phyloP scores from a whole-genome alignment of 2,888 invertebrate genomes.

The Tiphia femorata region DNA sequence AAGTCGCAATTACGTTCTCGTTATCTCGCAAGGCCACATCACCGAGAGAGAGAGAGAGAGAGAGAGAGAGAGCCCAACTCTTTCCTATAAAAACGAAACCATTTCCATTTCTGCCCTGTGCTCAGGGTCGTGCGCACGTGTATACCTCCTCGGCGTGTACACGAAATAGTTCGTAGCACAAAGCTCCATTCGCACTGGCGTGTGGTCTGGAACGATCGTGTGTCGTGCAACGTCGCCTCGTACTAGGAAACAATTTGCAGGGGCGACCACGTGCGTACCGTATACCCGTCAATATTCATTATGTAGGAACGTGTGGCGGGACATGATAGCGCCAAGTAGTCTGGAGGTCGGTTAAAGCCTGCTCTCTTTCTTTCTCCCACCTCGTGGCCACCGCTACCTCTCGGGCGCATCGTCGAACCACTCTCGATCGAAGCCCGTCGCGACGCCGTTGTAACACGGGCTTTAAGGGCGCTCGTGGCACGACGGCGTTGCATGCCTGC shows the following conservation, averaged over 20 bases:
- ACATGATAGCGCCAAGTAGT: constrained; percentile 35
- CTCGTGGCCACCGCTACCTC: neutral
- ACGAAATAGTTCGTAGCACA: too few species aligned
- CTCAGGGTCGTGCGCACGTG: too few species aligned
- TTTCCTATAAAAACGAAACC: too few species aligned
- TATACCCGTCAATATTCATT: constrained; percentile 10
- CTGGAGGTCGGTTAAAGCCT: constrained; percentile 38
- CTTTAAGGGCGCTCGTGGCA: constrained; percentile 27
- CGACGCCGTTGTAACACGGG: constrained; percentile 27
- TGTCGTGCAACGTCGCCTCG: neutral
- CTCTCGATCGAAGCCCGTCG: constrained; percentile 19
- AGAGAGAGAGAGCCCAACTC: too few species aligned
- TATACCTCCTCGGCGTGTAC: too few species aligned
- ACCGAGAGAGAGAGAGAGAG: too few species aligned
- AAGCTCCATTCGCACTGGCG: too few species aligned
- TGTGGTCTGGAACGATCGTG: too few species aligned
- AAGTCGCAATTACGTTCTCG: too few species aligned
- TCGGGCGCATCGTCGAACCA: neutral
- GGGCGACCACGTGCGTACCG: neutral
- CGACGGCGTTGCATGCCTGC: constrained; percentile 52
- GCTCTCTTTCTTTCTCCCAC: neutral
- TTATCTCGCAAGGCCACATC: too few species aligned
- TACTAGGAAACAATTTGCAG: constrained; percentile 7
- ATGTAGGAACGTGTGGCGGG: constrained; percentile 25
- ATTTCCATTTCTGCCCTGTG: too few species aligned